Evolutionary conservation across 2,113 vertebrate genomes (phyloP), one percentile per base, ranked within the genome.

Genomic region (Sphaerodactylus townsendi): DNA sequence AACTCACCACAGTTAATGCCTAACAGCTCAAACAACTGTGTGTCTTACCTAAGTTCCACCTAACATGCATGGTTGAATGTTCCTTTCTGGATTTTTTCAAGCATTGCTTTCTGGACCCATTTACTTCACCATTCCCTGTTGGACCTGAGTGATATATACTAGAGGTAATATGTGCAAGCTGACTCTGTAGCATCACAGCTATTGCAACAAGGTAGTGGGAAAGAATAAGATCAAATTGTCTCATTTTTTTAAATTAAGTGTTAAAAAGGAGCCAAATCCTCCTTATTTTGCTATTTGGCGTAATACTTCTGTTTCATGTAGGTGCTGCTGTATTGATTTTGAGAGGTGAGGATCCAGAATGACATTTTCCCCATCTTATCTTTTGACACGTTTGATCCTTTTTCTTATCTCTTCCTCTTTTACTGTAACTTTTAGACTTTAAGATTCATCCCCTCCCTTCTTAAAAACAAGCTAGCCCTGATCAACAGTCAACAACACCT

Each of bases 171-270:
- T 3, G 5, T 68, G 37, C 72, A 87, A 93, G 86, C 68, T 92
- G 78, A 88, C 87, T 80, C 87, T 23, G 2, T 88, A 91, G 85
- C 85, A 90, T 75, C 90, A 74, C 84, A 87, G 88, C 84, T 91
- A 84, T 79, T 81, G 81, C 85, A 90, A 90, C 88, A 95, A 91
- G 86, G 82, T 87, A 93, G 84, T 91, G 79, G 88, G 81, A 92
- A 66, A 90, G 83, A 91, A 90, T 75, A 39, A 92, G 44, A 90
- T 66, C 81, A 88, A 74, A 92, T 79, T 0, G 4, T 41, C 75
- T 92, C 50, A 35, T 89, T 41, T 85, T 88, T 23, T 90, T 44
- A 75, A n/a, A 0, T 17, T 71, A 28, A 69, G 88, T 41, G 83
- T 92, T n/a, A 79, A 50, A n/a, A 86, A 83, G 56, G 23, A 50